Evolutionary conservation across 2,113 vertebrate genomes (phyloP).

Genomic region (Eudyptes chrysolophus): DNA sequence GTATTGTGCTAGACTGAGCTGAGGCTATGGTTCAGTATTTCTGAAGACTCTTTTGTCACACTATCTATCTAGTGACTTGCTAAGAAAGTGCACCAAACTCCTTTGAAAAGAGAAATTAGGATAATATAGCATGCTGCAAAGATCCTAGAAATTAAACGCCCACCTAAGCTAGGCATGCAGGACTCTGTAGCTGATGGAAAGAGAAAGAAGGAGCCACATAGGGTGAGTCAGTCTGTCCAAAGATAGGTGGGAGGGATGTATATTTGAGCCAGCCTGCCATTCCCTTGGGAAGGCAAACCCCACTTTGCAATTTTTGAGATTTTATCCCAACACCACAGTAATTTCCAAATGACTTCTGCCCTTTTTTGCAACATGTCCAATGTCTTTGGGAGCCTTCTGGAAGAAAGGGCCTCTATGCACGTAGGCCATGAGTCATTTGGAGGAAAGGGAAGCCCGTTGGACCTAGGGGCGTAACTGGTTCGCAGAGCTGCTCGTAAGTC

Average conservation of each 20-base stretch:
- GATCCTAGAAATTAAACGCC: neutral
- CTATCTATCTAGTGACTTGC: neutral
- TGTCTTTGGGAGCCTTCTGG: neutral
- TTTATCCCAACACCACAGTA: neutral
- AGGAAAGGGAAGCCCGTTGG: neutral
- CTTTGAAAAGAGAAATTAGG: neutral
- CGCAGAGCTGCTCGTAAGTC: neutral
- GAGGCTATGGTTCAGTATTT: neutral
- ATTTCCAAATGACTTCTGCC: constrained; percentile 9
- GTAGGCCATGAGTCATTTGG: neutral
- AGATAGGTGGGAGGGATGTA: neutral
- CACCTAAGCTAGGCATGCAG: neutral
- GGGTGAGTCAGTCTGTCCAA: neutral
- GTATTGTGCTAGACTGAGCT: neutral
- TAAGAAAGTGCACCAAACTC: neutral
- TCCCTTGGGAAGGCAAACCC: neutral
- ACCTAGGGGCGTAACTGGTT: neutral
- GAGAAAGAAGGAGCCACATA: neutral
- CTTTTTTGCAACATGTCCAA: neutral
- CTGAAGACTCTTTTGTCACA: neutral
- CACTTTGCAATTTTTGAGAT: neutral
- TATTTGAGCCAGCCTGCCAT: neutral
- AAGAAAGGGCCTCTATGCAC: neutral
- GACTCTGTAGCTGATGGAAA: neutral
- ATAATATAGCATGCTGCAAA: neutral